phyloP scores from a whole-genome alignment of 2,888 invertebrate species.

The Caenorhabditis wallacei region DNA sequence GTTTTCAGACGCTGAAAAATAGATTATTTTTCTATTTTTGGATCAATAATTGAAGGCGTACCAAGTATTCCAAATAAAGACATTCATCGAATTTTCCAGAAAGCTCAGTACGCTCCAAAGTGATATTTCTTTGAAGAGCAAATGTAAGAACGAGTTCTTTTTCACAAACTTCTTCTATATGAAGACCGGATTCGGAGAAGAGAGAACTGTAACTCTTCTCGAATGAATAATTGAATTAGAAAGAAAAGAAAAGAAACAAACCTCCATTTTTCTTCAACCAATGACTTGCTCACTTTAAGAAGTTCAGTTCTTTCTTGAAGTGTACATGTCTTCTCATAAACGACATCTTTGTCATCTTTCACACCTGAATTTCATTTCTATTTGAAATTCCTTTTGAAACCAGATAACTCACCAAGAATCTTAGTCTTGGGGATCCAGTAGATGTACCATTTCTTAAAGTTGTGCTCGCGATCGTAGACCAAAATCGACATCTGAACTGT shows the following conservation, averaged over 20 bases:
- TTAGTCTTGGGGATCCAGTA: constrained; percentile 65
- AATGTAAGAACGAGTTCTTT: constrained; percentile 64
- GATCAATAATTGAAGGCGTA: not conserved
- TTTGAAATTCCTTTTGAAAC: not conserved
- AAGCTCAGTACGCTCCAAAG: constrained; percentile 54
- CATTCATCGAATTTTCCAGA: constrained; percentile 58
- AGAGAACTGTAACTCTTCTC: constrained; percentile 53
- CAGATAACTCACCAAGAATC: constrained; percentile 49
- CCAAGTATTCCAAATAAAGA: constrained; percentile 62
- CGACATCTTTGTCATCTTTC: constrained; percentile 58
- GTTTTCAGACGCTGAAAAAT: constrained; percentile 61
- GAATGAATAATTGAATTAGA: not conserved
- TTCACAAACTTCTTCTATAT: constrained; percentile 63
- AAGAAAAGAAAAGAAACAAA: not conserved
- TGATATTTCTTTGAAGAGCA: constrained; percentile 60
- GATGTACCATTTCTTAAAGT: constrained; percentile 65
- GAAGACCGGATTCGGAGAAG: constrained; percentile 64
- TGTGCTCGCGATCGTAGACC: constrained; percentile 64
- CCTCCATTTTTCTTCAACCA: constrained; percentile 74
- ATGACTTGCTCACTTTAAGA: constrained; percentile 66
- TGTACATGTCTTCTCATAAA: constrained; percentile 59
- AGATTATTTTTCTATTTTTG: not conserved
- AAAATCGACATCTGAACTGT: constrained; percentile 57
- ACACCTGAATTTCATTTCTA: constrained; percentile 50
- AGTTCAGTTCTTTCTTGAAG: constrained; percentile 59